A percentile compares a stretch with the other conserved stretches of the same genome.
These are phyloP conservation scores for Meloidogyne exigua DNA, from an alignment of 1,140 invertebrate genomes.

Conservation along the genomic window DNA sequence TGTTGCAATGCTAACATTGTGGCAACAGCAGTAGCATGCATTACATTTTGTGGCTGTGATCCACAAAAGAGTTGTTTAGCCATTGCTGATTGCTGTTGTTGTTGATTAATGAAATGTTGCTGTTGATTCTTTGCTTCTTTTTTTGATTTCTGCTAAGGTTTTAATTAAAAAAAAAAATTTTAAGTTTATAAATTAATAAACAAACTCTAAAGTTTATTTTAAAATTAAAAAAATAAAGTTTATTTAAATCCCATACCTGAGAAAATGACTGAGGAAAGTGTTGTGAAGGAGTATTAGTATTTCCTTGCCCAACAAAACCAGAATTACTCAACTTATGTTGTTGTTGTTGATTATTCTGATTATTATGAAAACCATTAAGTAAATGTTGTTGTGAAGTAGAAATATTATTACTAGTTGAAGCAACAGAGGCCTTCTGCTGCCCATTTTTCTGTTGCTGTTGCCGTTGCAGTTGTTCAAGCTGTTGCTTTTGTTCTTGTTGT, in stretches of 20 bases:
- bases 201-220: background rate
- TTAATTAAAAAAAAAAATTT: background rate
- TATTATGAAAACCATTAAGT: constrained; percentile 2
- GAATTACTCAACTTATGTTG: background rate
- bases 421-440: constrained; percentile 23
- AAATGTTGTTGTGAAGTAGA: background rate
- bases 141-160: background rate
- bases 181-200: background rate
- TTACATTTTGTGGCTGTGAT: background rate
- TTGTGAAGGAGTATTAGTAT: background rate
- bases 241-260: background rate
- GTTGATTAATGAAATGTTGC: background rate
- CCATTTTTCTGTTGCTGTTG: constrained; percentile 35
- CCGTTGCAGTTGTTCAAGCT: constrained; percentile 37
- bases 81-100: background rate
- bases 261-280: background rate
- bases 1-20: constrained; percentile 24
- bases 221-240: background rate
- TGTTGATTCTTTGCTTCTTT: constrained; percentile 19
- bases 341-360: background rate
- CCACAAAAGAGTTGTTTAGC: constrained; percentile 15
- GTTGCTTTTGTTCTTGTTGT: constrained; percentile 30
- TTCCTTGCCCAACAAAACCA: background rate
- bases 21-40: constrained; percentile 1
- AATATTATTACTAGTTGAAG: constrained; percentile 13